phyloP scores from a whole-genome alignment of 2,113 vertebrate species.

The Okapia johnstoni region DNA sequence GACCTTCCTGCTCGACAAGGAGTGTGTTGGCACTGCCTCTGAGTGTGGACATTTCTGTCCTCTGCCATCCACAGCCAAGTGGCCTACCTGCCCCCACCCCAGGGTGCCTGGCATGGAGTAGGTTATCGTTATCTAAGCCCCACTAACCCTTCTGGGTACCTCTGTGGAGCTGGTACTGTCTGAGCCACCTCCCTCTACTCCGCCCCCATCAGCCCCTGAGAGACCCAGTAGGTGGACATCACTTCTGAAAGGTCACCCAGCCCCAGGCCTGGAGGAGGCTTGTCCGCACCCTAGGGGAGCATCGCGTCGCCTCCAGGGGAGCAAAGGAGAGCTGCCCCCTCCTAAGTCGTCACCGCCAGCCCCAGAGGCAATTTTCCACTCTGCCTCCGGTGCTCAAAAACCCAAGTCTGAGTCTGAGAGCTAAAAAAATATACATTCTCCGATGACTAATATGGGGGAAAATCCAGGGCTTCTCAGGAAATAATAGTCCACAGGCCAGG shows the following conservation, averaged over 20 bases:
- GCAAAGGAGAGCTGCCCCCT: background rate
- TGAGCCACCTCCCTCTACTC: background rate
- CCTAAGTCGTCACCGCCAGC: background rate
- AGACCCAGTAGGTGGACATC: too few species aligned
- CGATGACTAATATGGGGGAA: background rate
- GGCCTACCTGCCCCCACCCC: fast-evolving
- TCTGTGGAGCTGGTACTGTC: background rate
- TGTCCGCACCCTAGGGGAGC: fast-evolving
- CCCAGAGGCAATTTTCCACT: fast-evolving
- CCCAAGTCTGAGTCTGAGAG: background rate
- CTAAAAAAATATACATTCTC: background rate
- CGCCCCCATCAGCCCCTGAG: fast-evolving
- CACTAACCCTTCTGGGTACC: background rate
- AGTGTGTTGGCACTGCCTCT: fast-evolving
- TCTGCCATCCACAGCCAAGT: fast-evolving
- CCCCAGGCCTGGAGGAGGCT: background rate
- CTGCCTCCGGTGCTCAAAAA: background rate
- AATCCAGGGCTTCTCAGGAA: background rate
- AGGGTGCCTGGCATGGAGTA: background rate
- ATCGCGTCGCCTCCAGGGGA: fast-evolving
- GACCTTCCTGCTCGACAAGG: background rate
- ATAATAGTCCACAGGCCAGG: background rate
- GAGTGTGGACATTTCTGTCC: fast-evolving
- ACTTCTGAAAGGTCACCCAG: fast-evolving
- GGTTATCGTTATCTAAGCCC: fast-evolving